Conservation (phyloP, 2,888 invertebrate species). For the Dasysyrphus tricinctus region DNA sequence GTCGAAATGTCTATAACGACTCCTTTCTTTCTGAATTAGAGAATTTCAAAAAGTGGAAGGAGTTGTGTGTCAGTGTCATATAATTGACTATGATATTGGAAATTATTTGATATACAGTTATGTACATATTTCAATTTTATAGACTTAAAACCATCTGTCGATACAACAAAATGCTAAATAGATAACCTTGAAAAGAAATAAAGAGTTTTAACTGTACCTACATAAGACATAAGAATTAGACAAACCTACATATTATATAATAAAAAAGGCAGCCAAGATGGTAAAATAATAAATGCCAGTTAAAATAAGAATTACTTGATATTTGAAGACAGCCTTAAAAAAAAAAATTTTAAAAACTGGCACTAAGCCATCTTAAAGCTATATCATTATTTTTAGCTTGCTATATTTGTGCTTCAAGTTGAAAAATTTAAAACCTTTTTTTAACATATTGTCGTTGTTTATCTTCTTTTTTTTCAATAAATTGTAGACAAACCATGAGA, state of each 20-base stretch:
- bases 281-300: neutral
- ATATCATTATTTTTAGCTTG: neutral
- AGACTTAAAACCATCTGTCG: neutral
- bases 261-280: neutral
- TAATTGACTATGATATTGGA: no score
- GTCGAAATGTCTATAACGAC: no score
- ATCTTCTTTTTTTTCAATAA: neutral
- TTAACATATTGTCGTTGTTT: neutral
- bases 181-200: neutral
- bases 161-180: neutral
- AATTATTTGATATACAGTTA: no score
- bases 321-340: neutral
- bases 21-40: no score
- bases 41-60: no score
- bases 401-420: neutral
- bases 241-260: neutral
- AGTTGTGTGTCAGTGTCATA: no score
- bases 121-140: neutral
- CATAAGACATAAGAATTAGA: neutral
- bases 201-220: neutral
- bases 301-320: neutral
- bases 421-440: neutral
- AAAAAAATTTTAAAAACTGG: neutral
- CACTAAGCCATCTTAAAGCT: neutral
- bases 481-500: slow-evolving; percentile 11